These are phyloP conservation scores for Pemphigus obesinymphae DNA, from an alignment of 1,140 invertebrate species.

Conservation along the genomic window DNA sequence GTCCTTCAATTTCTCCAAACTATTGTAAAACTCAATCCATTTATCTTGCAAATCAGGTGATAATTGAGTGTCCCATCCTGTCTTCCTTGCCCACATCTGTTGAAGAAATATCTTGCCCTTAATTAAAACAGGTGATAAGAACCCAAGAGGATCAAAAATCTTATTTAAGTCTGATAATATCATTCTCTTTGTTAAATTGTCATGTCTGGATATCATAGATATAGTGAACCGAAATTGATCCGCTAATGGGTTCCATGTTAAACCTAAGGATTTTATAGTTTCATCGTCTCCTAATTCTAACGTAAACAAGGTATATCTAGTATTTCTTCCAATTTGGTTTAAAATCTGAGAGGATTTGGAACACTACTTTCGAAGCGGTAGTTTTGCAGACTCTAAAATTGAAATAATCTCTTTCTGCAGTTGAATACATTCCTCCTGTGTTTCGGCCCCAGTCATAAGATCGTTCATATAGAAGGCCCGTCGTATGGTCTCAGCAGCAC, in stretches of 20 bases:
- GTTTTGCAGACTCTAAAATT: not conserved
- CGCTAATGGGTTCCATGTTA: not conserved
- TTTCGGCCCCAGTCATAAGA: not conserved
- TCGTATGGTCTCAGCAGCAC: conserved; percentile 45
- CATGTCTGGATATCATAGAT: too few relatives aligned
- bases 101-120: not conserved
- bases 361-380: not conserved
- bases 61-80: too few relatives aligned
- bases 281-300: not conserved
- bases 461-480: conserved; percentile 54
- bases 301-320: not conserved
- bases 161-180: too few relatives aligned
- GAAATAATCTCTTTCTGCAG: not conserved
- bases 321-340: not conserved
- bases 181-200: not conserved
- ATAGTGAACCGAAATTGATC: fast-evolving
- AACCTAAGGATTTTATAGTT: not conserved
- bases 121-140: not conserved
- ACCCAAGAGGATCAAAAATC: not conserved
- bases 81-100: not conserved
- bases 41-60: too few relatives aligned
- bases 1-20: too few relatives aligned
- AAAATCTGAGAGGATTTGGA: not conserved
- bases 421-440: not conserved
- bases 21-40: too few relatives aligned